Conservation (phyloP, 2,797 vertebrate species). For the Martes flavigula region DNA sequence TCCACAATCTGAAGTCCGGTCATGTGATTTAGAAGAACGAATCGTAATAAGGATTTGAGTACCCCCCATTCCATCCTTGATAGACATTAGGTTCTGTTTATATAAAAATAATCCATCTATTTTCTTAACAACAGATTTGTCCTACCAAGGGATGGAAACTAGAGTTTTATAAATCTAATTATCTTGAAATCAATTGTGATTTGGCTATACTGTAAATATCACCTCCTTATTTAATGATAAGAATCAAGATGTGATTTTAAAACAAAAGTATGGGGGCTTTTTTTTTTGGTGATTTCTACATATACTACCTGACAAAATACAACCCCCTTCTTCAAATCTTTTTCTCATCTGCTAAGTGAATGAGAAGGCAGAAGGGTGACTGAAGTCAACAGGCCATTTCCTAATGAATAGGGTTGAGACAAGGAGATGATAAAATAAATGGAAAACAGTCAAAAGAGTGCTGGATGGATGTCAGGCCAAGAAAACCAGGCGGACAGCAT, state of each 20-base stretch:
- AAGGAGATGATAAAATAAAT: background rate
- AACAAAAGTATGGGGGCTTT: background rate
- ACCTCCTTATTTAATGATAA: background rate
- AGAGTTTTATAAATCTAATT: background rate
- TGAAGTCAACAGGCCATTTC: background rate
- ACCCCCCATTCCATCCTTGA: background rate
- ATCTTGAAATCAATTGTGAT: background rate
- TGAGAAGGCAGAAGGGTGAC: background rate
- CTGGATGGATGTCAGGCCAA: background rate
- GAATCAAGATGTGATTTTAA: constrained; percentile 28
- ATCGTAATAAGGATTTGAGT: background rate
- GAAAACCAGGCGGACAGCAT: background rate
- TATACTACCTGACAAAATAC: background rate
- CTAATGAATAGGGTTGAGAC: background rate
- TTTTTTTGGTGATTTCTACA: background rate
- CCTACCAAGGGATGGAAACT: background rate
- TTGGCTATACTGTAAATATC: background rate
- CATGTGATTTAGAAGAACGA: background rate
- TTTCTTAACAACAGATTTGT: background rate
- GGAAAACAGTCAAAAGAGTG: background rate
- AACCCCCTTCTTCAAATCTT: background rate
- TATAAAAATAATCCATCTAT: background rate
- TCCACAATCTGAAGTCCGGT: background rate
- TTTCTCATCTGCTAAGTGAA: background rate
- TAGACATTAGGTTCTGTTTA: background rate